phyloP scores from a whole-genome alignment of 2,797 vertebrate species.

The Platyrinchus mystaceus region DNA sequence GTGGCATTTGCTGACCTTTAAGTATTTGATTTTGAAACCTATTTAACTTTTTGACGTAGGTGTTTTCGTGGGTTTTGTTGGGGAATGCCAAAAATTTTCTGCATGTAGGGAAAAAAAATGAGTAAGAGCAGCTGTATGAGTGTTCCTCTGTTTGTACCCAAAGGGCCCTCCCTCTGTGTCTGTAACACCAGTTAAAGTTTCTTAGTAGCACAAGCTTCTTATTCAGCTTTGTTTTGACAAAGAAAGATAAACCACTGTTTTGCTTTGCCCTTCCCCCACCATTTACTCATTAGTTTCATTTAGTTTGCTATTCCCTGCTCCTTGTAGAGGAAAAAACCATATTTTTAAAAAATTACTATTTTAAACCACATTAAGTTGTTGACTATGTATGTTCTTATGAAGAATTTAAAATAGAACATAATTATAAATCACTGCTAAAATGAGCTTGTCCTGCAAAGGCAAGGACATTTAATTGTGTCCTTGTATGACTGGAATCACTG shows the following conservation, averaged over 20 bases:
- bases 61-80: slow-evolving; percentile 57
- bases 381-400: neutral
- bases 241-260: slow-evolving; percentile 63
- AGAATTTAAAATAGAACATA: slow-evolving; percentile 27
- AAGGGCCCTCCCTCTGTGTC: slow-evolving; percentile 2
- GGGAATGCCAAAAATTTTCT: slow-evolving; percentile 58
- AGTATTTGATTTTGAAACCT: slow-evolving; percentile 23
- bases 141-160: neutral
- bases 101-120: neutral
- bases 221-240: slow-evolving; percentile 63
- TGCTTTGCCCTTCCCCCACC: slow-evolving; percentile 1
- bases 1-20: slow-evolving; percentile 49
- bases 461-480: slow-evolving; percentile 48
- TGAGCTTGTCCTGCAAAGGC: slow-evolving; percentile 4
- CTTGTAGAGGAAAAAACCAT: neutral
- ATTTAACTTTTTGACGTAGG: slow-evolving; percentile 40
- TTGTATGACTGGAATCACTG: slow-evolving; percentile 40
- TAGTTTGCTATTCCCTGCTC: neutral
- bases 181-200: neutral
- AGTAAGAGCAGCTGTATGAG: slow-evolving; percentile 3
- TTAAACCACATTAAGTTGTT: neutral
- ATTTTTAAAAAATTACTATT: neutral
- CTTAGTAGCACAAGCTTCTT: slow-evolving; percentile 54
- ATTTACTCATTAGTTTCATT: slow-evolving; percentile 7
- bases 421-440: slow-evolving; percentile 46